Percentiles rank a stretch among this genome's conserved stretches.
Evolutionary conservation across 2,113 vertebrate genomes (phyloP).

Genomic region (Casuarius casuarius): DNA sequence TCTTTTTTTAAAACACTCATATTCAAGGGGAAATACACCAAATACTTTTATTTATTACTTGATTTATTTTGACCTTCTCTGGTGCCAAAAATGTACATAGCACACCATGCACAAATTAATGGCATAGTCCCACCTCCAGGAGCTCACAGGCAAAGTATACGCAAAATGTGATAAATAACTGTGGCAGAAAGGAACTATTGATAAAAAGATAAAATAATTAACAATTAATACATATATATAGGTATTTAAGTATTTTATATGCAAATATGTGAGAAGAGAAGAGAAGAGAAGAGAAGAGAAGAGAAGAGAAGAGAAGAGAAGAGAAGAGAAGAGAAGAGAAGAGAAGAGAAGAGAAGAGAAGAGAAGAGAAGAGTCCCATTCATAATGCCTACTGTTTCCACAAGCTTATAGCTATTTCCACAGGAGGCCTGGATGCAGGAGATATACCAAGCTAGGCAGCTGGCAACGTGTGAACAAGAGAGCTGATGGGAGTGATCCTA

Average conservation of each 20-base stretch:
- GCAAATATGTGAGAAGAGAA: too few species aligned
- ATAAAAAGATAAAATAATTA: neutral
- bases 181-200: neutral
- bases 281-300: neutral
- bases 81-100: neutral
- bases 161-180: neutral
- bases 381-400: neutral
- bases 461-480: neutral
- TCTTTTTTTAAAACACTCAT: neutral
- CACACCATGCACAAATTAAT: neutral
- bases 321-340: neutral
- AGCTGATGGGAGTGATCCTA: neutral
- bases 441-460: neutral
- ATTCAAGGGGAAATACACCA: neutral
- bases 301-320: too few species aligned
- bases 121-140: neutral
- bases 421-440: neutral
- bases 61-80: neutral
- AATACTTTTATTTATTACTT: neutral
- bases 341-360: neutral
- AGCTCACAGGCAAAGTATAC: neutral
- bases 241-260: neutral
- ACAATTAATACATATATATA: neutral
- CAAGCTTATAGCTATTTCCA: neutral
- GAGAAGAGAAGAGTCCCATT: neutral